Evolutionary conservation across 2,113 vertebrate genomes (phyloP), one percentile per base, ranked within the genome.

Genomic region (Oophaga pumilio): DNA sequence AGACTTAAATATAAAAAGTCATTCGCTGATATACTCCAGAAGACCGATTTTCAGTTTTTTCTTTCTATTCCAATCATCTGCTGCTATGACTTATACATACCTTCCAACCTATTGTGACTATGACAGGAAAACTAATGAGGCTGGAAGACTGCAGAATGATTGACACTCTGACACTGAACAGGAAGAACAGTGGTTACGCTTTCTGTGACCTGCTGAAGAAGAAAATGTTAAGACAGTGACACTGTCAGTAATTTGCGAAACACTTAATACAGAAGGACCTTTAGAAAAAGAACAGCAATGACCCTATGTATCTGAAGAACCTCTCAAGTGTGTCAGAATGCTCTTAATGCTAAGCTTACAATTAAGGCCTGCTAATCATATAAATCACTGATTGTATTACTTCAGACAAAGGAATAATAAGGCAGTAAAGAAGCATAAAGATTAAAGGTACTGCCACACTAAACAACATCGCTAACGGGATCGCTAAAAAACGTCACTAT

Each of bases 51-150:
- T 62, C 9, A 22, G 5, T 80, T 15, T 77, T 8, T 56, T 50
- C 9, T 28, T 24, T 60, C 20, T 33, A 59, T 17, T 24, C 28
- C 59, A 80, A 78, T 80, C 22, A 14, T 26, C 18, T 18, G 15
- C 69, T 50, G 11, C 80, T 73, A 53, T n/a, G 17, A 88, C 57
- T 82, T 87, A 88, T 88, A 88, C 87, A 84, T 84, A 88, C 87
- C 87, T 88, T 88, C 87, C 87, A 88, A 88, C 87, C 87, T 88
- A 85, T 57, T 76, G 49, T 84, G 81, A 64, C 73, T 88, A 84
- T 84, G 84, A 88, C 81, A 62, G 59, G 73, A 57, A 84, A 83
- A 84, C 71, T 88, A 88, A 88, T 84, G 87, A 74, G 24, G 57
- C 78, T 76, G 84, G 69, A 28, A 83, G 57, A 52, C 11, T 83